Base-by-base conservation (phyloP, 2,113 vertebrate species). In the Barnardius zonarius region DNA sequence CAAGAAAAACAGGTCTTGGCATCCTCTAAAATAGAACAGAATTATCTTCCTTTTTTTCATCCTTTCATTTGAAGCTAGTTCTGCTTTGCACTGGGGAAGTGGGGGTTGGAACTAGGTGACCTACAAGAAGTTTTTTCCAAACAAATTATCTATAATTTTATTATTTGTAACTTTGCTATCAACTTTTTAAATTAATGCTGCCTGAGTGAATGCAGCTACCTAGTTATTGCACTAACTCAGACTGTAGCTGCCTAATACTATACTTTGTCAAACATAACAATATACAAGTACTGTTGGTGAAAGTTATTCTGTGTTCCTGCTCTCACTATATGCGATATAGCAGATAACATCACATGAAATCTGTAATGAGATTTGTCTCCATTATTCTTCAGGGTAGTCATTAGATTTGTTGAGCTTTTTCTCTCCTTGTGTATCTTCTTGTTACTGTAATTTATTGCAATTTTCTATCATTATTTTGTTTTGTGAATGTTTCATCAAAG, bases 351-450 rank as follows among this genome's bases (percentile, higher is more conserved):
- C 81, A 79, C 74, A 68, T 31, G 69, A 95, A 86, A 78, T 82
- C 66, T 88, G 51, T 78, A 90, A 95, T 81, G 79, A 96, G 93
- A 95, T 94, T 96, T 93, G 66, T 94, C 86, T 95, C 73, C 83
- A 79, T 93, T 96, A 86, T 83, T 95, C 80, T 90, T 91, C 76
- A 82, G 61, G 14, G 61, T 31, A 86, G 51, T 48, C 4, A 0
- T 67, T 55, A 90, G 79, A 44, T 63, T 90, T 83, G 55, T 83
- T 75, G 59, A 94, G 85, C 22, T 52, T 78, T 86, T 93, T 88
- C 79, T 88, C 14, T 83, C 46, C 37, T 66, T 55, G 30, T 82
- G 48, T 70, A 84, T 79, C 69, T 87, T 84, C 78, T 37, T 78
- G 22, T 83, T 76, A 39, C 74, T 76, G 66, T 66, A 93, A 92